Evolutionary conservation across 1,140 invertebrate genomes (phyloP), one percentile per base, ranked within the genome.

Genomic region (Conopomorpha cramerella): DNA sequence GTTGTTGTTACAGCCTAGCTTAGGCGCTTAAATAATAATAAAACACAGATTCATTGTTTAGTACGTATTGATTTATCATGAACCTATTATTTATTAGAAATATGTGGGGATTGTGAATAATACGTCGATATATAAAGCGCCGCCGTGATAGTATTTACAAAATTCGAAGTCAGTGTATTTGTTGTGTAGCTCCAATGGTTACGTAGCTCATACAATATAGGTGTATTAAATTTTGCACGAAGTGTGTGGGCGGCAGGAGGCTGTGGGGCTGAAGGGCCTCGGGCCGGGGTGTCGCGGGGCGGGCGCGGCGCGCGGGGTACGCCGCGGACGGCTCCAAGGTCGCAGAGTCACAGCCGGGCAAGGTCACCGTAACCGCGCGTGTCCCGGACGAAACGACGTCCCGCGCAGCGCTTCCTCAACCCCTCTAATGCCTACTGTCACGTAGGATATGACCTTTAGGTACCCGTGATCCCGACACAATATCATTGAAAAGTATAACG

Each of bases 391-490:
- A n/a, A n/a, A n/a, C n/a, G n/a, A n/a, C n/a, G n/a, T n/a, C n/a
- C 63, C 68, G 65, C 65, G 68, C 64, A 53, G 49, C 48, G 27
- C 41, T 48, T 27, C 41, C 51, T 34, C 49, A 23, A 55, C 13
- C 58, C 41, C 29, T 35, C 40, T 49, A 55, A 61, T 57, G 59
- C 70, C 66, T 58, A 54, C 45, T 55, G 57, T 66, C 63, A 65
- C 70, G 70, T 74, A 63, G 70, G 70, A 72, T 51, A 61, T 64
- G 67, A 74, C 70, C 70, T 74, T 74, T 72, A 74, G n/a, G n/a
- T 72, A 74, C 10, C 19, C 19, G 19, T 6, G 19, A 4, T 23
- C 19, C 4, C 4, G 19, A 10, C 4, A 23, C n/a, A 23, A 23
- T 23, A 23, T 6, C 10, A 6, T 4, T 23, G 19, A 23, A 23